These are phyloP conservation scores for Mesocricetus auratus DNA, from an alignment of 2,113 vertebrate genomes.

Conservation along the genomic window DNA sequence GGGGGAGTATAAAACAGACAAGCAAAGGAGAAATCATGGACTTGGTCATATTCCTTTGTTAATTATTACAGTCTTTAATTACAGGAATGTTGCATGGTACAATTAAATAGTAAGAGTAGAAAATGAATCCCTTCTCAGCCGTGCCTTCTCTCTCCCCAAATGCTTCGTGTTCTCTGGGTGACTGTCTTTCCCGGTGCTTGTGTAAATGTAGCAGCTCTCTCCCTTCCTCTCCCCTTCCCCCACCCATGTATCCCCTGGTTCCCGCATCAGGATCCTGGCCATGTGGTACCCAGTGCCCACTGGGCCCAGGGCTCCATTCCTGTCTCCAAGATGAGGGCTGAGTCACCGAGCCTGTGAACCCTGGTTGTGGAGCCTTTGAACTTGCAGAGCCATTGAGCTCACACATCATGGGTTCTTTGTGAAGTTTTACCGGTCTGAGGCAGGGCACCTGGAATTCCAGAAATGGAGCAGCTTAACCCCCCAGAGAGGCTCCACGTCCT, in stretches of 20 bases:
- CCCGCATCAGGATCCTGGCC: not conserved
- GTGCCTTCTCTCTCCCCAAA: not conserved
- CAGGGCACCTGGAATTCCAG: not conserved
- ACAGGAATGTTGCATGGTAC: not conserved
- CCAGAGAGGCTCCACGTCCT: not conserved
- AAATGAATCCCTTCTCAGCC: not conserved
- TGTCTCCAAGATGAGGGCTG: not conserved
- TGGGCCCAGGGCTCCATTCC: not conserved
- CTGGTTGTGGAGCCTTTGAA: conserved; percentile 24
- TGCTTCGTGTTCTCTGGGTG: not conserved
- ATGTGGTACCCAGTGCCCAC: not conserved
- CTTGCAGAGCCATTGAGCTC: not conserved
- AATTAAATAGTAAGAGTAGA: not conserved
- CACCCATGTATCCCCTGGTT: not conserved
- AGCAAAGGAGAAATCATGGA: not conserved
- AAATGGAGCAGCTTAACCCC: not conserved
- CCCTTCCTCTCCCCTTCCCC: not conserved
- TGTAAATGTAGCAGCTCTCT: not conserved
- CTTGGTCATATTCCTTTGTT: not conserved
- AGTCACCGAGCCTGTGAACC: not conserved
- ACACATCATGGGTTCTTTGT: not conserved
- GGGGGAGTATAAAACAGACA: not conserved
- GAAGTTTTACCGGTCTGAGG: not conserved
- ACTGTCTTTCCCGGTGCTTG: not conserved
- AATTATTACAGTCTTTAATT: conserved; percentile 14